A percentile compares a stretch with the other conserved stretches of the same genome.
These are phyloP conservation scores for Halcyon badia DNA, from an alignment of 2,797 vertebrate genomes.

Conservation along the genomic window DNA sequence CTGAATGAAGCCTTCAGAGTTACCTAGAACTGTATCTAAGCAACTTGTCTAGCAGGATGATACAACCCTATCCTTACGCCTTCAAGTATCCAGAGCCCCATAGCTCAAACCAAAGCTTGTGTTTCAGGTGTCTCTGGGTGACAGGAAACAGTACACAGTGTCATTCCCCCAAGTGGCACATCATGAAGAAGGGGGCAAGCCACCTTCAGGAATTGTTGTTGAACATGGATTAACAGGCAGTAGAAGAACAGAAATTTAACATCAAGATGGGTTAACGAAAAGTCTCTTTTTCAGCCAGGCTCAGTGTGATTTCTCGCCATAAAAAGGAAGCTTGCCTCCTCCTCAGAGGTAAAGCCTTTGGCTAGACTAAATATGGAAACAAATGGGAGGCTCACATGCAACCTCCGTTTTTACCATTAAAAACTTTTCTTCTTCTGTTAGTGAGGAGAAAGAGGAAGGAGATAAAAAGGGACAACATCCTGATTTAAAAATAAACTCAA, in stretches of 20 bases:
- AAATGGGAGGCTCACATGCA: not conserved
- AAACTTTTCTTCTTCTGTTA: not conserved
- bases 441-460: not conserved
- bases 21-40: not conserved
- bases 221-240: not conserved
- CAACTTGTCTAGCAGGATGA: not conserved
- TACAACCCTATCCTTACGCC: not conserved
- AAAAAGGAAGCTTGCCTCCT: not conserved
- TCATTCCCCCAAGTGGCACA: not conserved
- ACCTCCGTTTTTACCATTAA: not conserved
- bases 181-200: not conserved
- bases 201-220: not conserved
- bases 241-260: not conserved
- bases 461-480: not conserved
- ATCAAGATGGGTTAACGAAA: not conserved
- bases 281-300: not conserved
- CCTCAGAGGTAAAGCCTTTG: not conserved
- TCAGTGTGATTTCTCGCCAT: not conserved
- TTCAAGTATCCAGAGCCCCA: not conserved
- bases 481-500: not conserved
- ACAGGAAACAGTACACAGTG: accelerated
- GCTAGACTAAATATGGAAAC: constrained; percentile 27
- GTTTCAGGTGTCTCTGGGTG: not conserved
- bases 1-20: not conserved
- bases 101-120: not conserved